Base-by-base conservation (phyloP, 2,888 invertebrate species). In the Tipula confusa region DNA sequence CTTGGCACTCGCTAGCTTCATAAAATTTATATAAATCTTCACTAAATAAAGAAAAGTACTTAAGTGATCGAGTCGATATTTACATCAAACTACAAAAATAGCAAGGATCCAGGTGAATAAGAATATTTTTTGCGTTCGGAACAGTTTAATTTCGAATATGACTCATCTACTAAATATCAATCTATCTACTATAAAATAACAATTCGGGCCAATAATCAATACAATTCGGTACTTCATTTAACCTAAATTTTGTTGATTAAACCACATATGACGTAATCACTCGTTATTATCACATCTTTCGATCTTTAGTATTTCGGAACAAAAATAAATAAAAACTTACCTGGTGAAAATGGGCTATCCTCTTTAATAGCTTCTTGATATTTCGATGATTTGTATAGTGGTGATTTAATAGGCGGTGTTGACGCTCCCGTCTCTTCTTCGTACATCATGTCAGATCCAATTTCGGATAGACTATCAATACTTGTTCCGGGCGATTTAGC, bases 401-500 rank as follows among this genome's bases (percentile, higher is more conserved):
- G 83, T n/a, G 83, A 83, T 29, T 84, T 84, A n/a, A 85, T 83
- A 33, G 90, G 89, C 38, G 90, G 89, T 31, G 89, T 89, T 84
- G 89, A 88, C 82, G 88, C 88, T 13, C 88, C 87, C 83, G 87
- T 85, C 82, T 88, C 88, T 24, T 64, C 24, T 64, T 64, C 64
- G 11, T 64, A 64, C 64, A 64, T 24, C 48, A 89, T 85, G 85
- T 86, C 85, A n/a, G 86, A 87, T 84, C 89, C 92, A 85, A 92
- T 92, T 38, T 92, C 91, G 24, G 93, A 93, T 83, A 93, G 90
- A 85, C 93, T 92, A 87, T 93, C 93, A 85, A 94, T 90, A 87
- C 94, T 94, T 0, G 93, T 92, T 84, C 94, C 93, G 83, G 31
- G 29, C 80, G 93, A 91, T 48, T 94, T 94, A 84, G 91, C 91